Evolutionary conservation across 2,888 invertebrate genomes (phyloP), one percentile per base, ranked within the genome.

Genomic region (Mesoligia furuncula): DNA sequence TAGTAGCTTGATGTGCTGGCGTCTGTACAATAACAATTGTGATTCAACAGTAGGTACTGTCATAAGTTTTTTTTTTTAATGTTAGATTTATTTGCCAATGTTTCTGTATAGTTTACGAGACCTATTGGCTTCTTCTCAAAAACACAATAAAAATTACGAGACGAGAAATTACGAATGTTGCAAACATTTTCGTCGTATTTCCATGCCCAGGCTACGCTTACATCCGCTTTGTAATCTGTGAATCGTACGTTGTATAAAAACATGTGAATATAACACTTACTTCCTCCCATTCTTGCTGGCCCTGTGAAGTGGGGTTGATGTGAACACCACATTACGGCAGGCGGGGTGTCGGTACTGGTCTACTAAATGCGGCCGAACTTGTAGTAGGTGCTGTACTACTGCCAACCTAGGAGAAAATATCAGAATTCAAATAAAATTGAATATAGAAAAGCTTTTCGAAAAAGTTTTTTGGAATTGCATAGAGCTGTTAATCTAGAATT

Each of bases 251-350:
- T 27, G 6, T 27, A 65, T 17, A 54, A 27, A 76, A 3, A 9
- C 11, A 17, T 64, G 13, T 54, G n/a, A 62, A 77, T 1, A 54
- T 11, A 39, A 31, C 59, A 97, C 98, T 98, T 93, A 98, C 98
- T 98, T 98, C 95, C 98, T 98, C 11, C 99, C 99, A 96, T 99
- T 99, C 87, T 98, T 98, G 92, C 99, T 98, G 81, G 99, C 99
- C 85, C 99, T 97, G 94, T 99, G 99, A n/a, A 99, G 97, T 1
- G 99, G 98, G 17, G 99, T 98, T 91, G 98, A 98, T 80, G 98
- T 97, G 93, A 98, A 98, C 72, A 97, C 94, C 89, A 93, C 97
- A 91, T 90, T 97, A 67, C 93, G 91, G 66, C 93, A 91, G 65
- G 90, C 90, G 2, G 94, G 94, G 75, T 90, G 91, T 87, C 97